A percentile compares a stretch with the other conserved stretches of the same genome.
Conservation (phyloP, 2,797 vertebrate species). For the Loriculus beryllinus region DNA sequence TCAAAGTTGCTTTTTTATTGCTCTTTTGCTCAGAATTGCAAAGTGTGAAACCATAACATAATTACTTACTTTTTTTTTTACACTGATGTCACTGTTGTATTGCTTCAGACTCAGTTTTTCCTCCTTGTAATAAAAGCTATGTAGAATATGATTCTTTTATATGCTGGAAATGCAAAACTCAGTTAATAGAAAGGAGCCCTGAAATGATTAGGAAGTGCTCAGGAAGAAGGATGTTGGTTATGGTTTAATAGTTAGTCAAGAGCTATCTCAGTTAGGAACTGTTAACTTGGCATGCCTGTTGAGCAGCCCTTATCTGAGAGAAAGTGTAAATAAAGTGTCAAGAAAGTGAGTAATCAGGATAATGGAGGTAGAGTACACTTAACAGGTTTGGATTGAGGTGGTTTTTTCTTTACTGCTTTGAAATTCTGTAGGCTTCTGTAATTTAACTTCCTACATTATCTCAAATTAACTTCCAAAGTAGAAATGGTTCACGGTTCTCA, state of each 20-base stretch:
- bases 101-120: not conserved
- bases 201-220: not conserved
- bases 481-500: not conserved
- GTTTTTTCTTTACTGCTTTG: not conserved
- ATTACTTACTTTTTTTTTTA: not conserved
- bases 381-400: not conserved
- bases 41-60: not conserved
- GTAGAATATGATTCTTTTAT: not conserved
- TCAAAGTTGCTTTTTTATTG: not conserved
- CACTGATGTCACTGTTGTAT: not conserved
- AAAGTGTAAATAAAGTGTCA: constrained; percentile 32
- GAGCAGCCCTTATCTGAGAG: constrained; percentile 18
- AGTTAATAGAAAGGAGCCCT: not conserved
- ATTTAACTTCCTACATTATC: not conserved
- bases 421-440: not conserved
- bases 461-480: not conserved
- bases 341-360: not conserved
- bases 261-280: not conserved
- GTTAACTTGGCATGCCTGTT: not conserved
- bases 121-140: not conserved
- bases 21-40: not conserved
- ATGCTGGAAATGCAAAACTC: not conserved
- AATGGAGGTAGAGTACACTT: not conserved
- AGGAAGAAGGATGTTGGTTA: not conserved
- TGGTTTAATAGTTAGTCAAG: constrained; percentile 24